Evolutionary conservation across 1,140 invertebrate species (phyloP).

Genomic region (Zaprionus kolodkinae): DNA sequence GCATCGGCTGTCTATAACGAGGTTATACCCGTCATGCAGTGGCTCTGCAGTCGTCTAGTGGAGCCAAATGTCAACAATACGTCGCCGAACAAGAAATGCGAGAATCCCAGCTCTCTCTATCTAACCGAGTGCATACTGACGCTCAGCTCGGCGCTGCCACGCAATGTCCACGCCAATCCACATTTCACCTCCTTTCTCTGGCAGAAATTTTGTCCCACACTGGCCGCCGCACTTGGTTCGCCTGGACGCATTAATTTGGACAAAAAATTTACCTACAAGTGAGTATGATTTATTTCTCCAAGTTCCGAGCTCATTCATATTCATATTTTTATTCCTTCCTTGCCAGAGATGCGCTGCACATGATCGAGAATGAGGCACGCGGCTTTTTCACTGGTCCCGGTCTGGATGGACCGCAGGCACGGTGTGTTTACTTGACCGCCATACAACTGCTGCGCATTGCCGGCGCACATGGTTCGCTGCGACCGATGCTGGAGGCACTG

Average conservation of each 20-base stretch:
- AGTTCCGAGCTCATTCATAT: not conserved
- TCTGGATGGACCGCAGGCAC: constrained; percentile 80
- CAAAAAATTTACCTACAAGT: constrained; percentile 84
- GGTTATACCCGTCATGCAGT: constrained; percentile 94
- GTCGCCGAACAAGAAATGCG: constrained; percentile 86
- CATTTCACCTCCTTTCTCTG: constrained; percentile 94
- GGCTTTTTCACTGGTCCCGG: constrained; percentile 83
- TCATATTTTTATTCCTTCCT: not conserved
- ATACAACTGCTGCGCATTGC: constrained; percentile 94
- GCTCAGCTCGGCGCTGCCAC: constrained; percentile 91
- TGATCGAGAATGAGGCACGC: constrained; percentile 83
- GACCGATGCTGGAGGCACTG: constrained; percentile 95
- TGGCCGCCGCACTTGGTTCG: constrained; percentile 93
- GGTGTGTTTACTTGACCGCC: constrained; percentile 85
- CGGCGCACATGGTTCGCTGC: constrained; percentile 91
- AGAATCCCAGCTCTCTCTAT: constrained; percentile 88
- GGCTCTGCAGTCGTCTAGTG: constrained; percentile 93
- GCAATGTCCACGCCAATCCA: constrained; percentile 91
- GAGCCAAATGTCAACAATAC: constrained; percentile 87
- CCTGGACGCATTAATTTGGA: constrained; percentile 86
- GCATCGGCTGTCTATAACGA: constrained; percentile 95
- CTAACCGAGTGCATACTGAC: constrained; percentile 94
- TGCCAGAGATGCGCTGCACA: constrained; percentile 79
- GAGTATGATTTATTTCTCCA: constrained; percentile 19
- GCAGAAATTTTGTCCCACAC: constrained; percentile 95